These are phyloP conservation scores for Syngnathus rostellatus DNA, from an alignment of 2,797 vertebrate genomes.

Conservation along the genomic window DNA sequence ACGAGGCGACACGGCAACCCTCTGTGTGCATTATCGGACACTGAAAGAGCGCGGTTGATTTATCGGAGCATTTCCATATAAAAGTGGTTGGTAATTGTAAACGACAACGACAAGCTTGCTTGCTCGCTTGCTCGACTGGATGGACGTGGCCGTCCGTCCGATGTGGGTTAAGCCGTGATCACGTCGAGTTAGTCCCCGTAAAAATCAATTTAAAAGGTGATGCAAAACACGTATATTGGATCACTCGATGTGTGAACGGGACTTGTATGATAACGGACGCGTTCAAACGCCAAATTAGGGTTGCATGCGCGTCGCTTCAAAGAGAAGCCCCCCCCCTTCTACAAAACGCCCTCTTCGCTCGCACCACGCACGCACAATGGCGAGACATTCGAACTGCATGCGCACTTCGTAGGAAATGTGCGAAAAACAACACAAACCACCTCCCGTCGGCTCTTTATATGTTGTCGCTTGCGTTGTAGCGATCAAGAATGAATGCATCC, in stretches of 20 bases:
- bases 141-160: constrained; percentile 49
- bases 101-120: constrained; percentile 40
- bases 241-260: constrained; percentile 7
- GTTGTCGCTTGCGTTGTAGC: constrained; percentile 24
- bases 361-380: constrained; percentile 50
- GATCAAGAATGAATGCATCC: constrained; percentile 39
- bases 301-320: constrained; percentile 30
- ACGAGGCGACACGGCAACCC: constrained; percentile 52
- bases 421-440: constrained; percentile 25
- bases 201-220: constrained; percentile 17
- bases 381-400: constrained; percentile 61
- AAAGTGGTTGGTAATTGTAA: constrained; percentile 18
- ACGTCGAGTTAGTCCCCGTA: constrained; percentile 48
- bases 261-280: constrained; percentile 55
- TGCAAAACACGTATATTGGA: neutral
- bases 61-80: neutral
- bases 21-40: constrained; percentile 59
- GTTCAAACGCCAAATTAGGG: constrained; percentile 21
- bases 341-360: neutral
- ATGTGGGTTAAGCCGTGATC: constrained; percentile 65
- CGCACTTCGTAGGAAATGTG: constrained; percentile 62
- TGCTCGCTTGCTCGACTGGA: constrained; percentile 4
- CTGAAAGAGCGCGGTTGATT: constrained; percentile 1
- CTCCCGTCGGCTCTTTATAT: constrained; percentile 37
- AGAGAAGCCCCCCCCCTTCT: neutral